These are phyloP conservation scores for Danio albolineatus DNA, from an alignment of 2,797 vertebrate species.

Conservation along the genomic window DNA sequence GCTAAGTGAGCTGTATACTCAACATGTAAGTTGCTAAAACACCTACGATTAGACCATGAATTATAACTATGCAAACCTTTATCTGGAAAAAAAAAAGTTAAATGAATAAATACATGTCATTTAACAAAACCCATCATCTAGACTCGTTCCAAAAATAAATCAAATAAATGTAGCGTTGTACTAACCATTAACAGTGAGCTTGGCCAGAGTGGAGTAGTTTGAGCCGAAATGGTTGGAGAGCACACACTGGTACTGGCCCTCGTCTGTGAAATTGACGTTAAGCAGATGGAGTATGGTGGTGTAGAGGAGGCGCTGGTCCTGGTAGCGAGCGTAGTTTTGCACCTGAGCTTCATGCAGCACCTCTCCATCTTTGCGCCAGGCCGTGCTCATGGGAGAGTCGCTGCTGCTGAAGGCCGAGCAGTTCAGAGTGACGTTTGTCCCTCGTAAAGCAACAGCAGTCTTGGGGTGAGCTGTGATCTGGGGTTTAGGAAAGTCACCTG, in stretches of 20 bases:
- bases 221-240: slow-evolving; percentile 98
- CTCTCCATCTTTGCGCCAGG: slow-evolving; percentile 98
- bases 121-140: too few relatives aligned
- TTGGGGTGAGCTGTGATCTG: slow-evolving; percentile 96
- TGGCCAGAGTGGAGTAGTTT: slow-evolving; percentile 94
- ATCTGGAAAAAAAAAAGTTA: too few relatives aligned
- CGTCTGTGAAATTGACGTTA: slow-evolving; percentile 88
- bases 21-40: too few relatives aligned
- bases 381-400: slow-evolving; percentile 95
- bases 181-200: slow-evolving; percentile 97
- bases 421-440: slow-evolving; percentile 92
- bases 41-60: too few relatives aligned
- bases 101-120: too few relatives aligned
- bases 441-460: slow-evolving; percentile 90
- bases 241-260: slow-evolving; percentile 97
- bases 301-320: slow-evolving; percentile 78
- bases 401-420: slow-evolving; percentile 97
- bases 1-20: too few relatives aligned
- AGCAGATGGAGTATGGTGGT: slow-evolving; percentile 91
- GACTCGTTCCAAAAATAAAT: too few relatives aligned
- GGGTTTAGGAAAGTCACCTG: slow-evolving; percentile 97
- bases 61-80: too few relatives aligned
- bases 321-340: slow-evolving; percentile 93
- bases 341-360: slow-evolving; percentile 89
- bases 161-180: background rate